Conservation (phyloP, 2,888 invertebrate species). For the Apoderus coryli region DNA sequence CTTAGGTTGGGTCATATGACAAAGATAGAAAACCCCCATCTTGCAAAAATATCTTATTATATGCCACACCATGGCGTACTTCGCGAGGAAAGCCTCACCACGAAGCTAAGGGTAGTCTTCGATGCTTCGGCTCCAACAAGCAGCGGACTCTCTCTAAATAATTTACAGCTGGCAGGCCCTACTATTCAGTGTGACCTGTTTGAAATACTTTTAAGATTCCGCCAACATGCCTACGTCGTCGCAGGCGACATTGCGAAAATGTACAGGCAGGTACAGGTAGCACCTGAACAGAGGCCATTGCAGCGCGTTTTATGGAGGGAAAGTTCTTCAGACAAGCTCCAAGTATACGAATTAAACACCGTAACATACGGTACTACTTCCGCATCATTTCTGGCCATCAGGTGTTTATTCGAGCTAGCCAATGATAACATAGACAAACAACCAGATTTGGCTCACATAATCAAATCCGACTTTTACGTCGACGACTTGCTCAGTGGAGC, state of each 20-base stretch:
- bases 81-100: constrained; percentile 4
- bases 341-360: constrained; percentile 15
- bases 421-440: constrained; percentile 5
- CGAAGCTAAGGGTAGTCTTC: no score
- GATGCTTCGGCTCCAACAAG: no score
- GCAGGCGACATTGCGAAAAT: no score
- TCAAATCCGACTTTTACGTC: constrained; percentile 8
- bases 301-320: constrained; percentile 12
- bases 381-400: constrained; percentile 11
- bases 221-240: no score
- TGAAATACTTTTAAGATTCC: no score
- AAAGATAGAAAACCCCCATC: constrained; percentile 6
- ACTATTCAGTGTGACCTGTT: no score
- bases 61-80: constrained; percentile 7
- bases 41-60: constrained; percentile 4
- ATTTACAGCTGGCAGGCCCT: no score
- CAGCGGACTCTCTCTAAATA: no score
- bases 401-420: constrained; percentile 9
- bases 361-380: constrained; percentile 15
- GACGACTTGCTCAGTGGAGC: constrained; percentile 12
- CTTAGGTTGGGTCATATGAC: constrained; percentile 7
- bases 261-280: no score
- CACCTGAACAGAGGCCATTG: constrained; percentile 8
- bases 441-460: constrained; percentile 5
- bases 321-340: constrained; percentile 9